phyloP scores from a whole-genome alignment of 2,797 vertebrate species.

The Micrastur ruficollis region DNA sequence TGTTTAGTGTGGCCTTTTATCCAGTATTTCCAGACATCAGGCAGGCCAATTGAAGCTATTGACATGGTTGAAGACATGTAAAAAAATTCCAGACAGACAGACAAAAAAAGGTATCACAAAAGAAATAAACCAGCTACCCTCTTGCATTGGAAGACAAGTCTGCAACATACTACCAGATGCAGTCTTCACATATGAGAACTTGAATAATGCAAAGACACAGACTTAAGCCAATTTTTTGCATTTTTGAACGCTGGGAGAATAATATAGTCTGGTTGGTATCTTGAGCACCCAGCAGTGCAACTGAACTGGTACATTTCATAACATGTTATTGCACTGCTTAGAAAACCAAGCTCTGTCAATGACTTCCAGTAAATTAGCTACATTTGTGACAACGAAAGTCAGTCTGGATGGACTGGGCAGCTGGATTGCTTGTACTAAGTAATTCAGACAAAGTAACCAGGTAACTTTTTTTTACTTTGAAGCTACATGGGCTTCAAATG shows the following conservation, averaged over 20 bases:
- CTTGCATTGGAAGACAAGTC: background rate
- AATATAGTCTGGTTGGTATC: background rate
- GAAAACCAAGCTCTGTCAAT: background rate
- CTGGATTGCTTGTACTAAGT: background rate
- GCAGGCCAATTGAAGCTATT: background rate
- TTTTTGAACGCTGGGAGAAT: background rate
- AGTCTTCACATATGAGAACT: background rate
- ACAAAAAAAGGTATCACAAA: background rate
- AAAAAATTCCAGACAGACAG: background rate
- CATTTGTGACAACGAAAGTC: background rate
- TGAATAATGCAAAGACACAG: background rate
- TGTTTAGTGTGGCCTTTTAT: background rate
- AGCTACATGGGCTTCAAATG: background rate
- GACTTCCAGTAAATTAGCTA: background rate
- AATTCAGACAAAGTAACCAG: background rate
- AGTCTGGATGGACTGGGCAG: background rate
- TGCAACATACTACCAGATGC: background rate
- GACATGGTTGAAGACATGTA: background rate
- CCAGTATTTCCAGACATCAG: background rate
- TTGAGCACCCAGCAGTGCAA: background rate
- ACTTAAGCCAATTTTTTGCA: background rate
- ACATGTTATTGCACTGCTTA: background rate
- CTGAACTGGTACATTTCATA: background rate
- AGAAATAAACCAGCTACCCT: background rate
- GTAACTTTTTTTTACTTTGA: background rate